A percentile compares a stretch with the other conserved stretches of the same genome.
Conservation (phyloP, 2,888 invertebrate species). For the Lycia hirtaria region DNA sequence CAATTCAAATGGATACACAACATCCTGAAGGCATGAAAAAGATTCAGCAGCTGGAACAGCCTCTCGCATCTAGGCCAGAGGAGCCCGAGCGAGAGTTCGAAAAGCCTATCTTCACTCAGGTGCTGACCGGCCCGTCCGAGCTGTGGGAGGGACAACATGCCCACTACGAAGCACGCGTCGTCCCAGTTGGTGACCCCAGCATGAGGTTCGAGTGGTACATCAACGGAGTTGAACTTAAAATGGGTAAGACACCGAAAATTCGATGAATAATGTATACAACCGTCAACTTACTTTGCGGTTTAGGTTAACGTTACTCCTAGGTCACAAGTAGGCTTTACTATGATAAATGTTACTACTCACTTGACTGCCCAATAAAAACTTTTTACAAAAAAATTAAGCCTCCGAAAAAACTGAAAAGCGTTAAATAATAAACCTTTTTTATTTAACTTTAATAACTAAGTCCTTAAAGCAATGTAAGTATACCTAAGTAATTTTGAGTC, state of each 20-base stretch:
- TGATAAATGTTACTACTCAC: no score
- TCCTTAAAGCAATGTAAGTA: no score
- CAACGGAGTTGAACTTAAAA: constrained; percentile 96
- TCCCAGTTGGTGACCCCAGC: constrained; percentile 97
- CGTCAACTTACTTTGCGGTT: no score
- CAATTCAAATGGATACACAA: constrained; percentile 94
- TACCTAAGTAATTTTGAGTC: no score
- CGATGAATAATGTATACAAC: no score
- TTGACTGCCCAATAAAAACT: background rate
- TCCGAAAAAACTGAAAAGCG: no score
- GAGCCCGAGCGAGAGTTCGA: constrained; percentile 93
- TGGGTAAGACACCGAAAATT: constrained; percentile 90
- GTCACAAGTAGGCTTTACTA: no score
- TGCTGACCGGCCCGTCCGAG: constrained; percentile 94
- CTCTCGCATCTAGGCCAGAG: constrained; percentile 88
- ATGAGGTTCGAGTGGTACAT: constrained; percentile 98
- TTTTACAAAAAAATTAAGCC: background rate
- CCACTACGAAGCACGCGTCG: constrained; percentile 95
- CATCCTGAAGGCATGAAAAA: constrained; percentile 97
- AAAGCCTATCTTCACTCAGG: constrained; percentile 96
- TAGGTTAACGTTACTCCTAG: background rate
- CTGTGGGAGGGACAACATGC: constrained; percentile 96
- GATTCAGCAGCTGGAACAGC: constrained; percentile 94
- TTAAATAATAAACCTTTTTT: no score
- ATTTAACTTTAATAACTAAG: no score